Evolutionary conservation across 2,888 invertebrate genomes (phyloP).

Genomic region (Hydriomena furcata): DNA sequence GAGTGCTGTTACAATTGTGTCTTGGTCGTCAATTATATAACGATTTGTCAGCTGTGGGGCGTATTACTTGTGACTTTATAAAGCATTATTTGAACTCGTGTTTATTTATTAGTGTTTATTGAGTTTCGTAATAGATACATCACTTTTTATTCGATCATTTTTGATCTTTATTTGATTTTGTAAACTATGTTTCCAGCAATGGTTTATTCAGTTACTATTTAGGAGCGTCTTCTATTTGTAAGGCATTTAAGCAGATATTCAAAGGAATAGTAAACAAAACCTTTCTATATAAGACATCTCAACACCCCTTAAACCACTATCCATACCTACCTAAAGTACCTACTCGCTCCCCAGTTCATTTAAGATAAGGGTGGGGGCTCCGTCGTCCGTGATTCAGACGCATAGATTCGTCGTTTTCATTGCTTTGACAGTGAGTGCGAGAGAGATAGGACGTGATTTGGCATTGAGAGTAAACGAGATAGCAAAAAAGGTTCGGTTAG

Average conservation of each 20-base stretch:
- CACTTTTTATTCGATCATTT: background rate
- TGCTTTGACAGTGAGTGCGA: slow-evolving; percentile 71
- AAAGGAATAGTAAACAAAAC: slow-evolving; percentile 26
- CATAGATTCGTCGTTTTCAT: slow-evolving; percentile 80
- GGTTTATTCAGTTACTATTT: too few relatives aligned
- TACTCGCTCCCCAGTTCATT: slow-evolving; percentile 75
- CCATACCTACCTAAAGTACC: slow-evolving; percentile 41
- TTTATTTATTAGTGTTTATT: slow-evolving; percentile 31
- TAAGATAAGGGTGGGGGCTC: slow-evolving; percentile 70
- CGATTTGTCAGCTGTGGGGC: slow-evolving; percentile 43
- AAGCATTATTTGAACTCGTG: slow-evolving; percentile 30
- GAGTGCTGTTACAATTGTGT: slow-evolving; percentile 23
- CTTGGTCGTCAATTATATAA: slow-evolving; percentile 40
- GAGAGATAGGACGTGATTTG: slow-evolving; percentile 47
- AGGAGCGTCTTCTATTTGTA: too few relatives aligned
- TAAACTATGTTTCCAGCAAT: too few relatives aligned
- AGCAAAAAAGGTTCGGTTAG: slow-evolving; percentile 65
- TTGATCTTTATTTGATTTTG: too few relatives aligned
- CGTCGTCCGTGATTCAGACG: slow-evolving; percentile 73
- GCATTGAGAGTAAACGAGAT: slow-evolving; percentile 55
- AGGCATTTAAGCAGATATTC: background rate
- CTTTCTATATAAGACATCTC: slow-evolving; percentile 31
- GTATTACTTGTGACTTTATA: slow-evolving; percentile 30
- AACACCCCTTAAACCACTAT: slow-evolving; percentile 32
- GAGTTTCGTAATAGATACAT: slow-evolving; percentile 20